phyloP scores from a whole-genome alignment of 2,888 invertebrate genomes.

The Dexiosoma caninum region DNA sequence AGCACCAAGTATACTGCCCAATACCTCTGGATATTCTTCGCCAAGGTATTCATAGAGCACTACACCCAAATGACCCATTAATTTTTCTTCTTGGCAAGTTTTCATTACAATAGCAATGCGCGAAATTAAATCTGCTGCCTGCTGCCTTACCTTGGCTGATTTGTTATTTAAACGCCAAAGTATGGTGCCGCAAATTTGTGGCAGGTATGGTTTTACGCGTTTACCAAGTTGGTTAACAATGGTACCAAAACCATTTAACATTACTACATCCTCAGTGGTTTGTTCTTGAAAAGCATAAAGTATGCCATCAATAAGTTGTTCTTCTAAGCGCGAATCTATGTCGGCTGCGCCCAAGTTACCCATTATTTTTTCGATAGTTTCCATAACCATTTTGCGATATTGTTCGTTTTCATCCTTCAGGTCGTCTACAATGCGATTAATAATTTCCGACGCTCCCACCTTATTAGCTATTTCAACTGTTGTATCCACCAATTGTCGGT shows the following conservation, averaged over 20 bases:
- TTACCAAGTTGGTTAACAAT: conserved; percentile 98
- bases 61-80: conserved; percentile 99
- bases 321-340: conserved; percentile 97
- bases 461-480: conserved; percentile 99
- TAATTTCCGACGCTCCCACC: conserved; percentile 99
- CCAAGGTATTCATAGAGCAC: conserved; percentile 99
- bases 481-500: conserved; percentile 98
- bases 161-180: conserved; percentile 99
- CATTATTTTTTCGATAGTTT: conserved; percentile 99
- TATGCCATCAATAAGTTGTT: conserved; percentile 99
- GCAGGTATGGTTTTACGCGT: conserved; percentile 98
- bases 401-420: conserved; percentile 99
- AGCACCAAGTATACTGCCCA: conserved; percentile 98
- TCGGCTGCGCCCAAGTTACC: conserved; percentile 98
- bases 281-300: conserved; percentile 99
- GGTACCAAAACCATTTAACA: conserved; percentile 99
- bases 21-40: conserved; percentile 99
- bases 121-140: conserved; percentile 99
- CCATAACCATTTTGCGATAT: conserved; percentile 99
- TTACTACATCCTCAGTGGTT: conserved; percentile 99
- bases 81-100: conserved; percentile 99
- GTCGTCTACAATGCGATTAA: conserved; percentile 98
- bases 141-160: conserved; percentile 98
- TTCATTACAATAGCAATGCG: conserved; percentile 99
- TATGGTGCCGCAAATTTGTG: conserved; percentile 99